Evolutionary conservation across 2,113 vertebrate genomes (phyloP).

Genomic region (Orthonyx spaldingii): DNA sequence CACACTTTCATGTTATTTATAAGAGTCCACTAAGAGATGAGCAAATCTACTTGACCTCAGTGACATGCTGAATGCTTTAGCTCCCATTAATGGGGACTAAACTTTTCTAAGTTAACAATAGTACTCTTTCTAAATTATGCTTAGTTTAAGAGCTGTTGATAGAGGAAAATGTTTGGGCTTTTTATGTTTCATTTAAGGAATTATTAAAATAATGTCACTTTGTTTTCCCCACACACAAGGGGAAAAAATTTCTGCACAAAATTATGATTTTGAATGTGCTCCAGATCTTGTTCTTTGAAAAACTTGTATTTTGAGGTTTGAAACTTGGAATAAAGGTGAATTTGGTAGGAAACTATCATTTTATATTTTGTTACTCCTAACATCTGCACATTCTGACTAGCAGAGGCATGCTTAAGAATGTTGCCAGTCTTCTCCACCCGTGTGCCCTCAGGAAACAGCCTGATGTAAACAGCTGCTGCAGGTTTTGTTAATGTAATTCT

Average conservation of each 20-base stretch:
- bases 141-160: not conserved
- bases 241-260: not conserved
- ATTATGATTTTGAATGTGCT: not conserved
- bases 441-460: not conserved
- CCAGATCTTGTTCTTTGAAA: not conserved
- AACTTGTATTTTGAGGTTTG: not conserved
- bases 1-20: not conserved
- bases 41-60: not conserved
- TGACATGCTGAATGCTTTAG: not conserved
- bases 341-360: not conserved
- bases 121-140: not conserved
- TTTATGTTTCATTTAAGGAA: not conserved
- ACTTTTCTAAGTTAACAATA: not conserved
- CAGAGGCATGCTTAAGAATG: conserved; percentile 44
- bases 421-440: not conserved
- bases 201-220: not conserved
- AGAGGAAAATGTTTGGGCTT: not conserved
- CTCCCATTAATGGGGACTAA: not conserved
- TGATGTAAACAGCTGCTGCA: not conserved
- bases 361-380: not conserved
- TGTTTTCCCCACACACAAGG: not conserved
- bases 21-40: not conserved
- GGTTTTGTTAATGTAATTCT: not conserved
- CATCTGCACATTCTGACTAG: not conserved
- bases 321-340: not conserved